A percentile compares a stretch with the other conserved stretches of the same genome.
These are phyloP conservation scores for Coregonus ussuriensis DNA, from an alignment of 2,797 vertebrate genomes.

Conservation along the genomic window DNA sequence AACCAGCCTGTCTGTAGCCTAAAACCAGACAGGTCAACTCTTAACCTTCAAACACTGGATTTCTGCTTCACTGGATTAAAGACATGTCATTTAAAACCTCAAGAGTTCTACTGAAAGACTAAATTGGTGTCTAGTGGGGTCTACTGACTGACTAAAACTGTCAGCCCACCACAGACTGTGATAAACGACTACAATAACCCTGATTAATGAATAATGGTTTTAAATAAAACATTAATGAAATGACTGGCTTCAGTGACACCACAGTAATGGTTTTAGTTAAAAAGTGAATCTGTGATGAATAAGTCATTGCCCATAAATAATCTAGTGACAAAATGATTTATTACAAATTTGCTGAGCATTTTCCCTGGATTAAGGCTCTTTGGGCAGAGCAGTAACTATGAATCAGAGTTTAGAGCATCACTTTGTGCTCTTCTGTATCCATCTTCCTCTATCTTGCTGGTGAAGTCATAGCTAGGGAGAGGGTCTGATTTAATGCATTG, in stretches of 20 bases:
- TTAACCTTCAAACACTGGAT: neutral
- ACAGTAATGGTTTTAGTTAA: slow-evolving; percentile 21
- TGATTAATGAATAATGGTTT: slow-evolving; percentile 24
- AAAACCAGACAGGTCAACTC: neutral
- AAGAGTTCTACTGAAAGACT: neutral
- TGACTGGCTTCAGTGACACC: slow-evolving; percentile 17
- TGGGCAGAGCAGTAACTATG: neutral
- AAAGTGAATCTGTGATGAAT: slow-evolving; percentile 24
- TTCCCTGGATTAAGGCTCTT: neutral
- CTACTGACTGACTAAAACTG: neutral
- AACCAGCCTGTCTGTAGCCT: no score
- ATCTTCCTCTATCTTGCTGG: neutral
- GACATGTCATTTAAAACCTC: neutral
- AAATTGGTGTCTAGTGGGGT: neutral
- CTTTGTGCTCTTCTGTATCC: neutral
- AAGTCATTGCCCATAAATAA: slow-evolving; percentile 22
- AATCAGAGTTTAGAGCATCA: neutral
- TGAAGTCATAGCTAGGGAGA: neutral
- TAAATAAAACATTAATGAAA: slow-evolving; percentile 27
- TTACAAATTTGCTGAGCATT: neutral
- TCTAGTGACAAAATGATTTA: slow-evolving; percentile 22
- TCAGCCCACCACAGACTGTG: neutral
- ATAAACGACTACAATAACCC: slow-evolving; percentile 17
- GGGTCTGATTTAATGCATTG: neutral
- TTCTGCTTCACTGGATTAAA: neutral